Base-by-base conservation (phyloP, 1,140 invertebrate genomes). In the Drosophila nikananu region DNA sequence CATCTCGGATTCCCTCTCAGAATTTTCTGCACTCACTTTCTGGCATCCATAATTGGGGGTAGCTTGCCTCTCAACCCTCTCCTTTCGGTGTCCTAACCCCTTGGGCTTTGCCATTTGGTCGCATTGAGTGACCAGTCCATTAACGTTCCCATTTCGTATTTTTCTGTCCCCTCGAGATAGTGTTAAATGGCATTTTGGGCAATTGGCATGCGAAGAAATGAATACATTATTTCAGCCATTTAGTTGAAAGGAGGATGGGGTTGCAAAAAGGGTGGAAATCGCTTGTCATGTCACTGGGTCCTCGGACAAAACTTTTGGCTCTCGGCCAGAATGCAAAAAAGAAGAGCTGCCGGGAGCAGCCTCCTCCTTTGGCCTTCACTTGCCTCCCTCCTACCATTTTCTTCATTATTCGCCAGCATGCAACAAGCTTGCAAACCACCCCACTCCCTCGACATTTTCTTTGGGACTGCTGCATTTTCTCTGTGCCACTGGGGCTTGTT, bases 221-320 rank as follows among this genome's bases (percentile, higher is more conserved):
- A 74, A 74, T 74, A 74, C 71, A 74, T 74, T 74, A 74, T 74
- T 42, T 74, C 68, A 37, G 55, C 68, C 68, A 73, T 74, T 74
- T 74, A 74, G 68, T 46, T 44, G 39, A 17, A 37, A n/a, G 13
- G 41, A 30, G 19, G 35, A 25, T 32, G 54, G 37, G 52, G 15
- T 15, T 23, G 62, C 32, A 32, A 19, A 64, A 64, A 39, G 37
- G 74, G 63, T 30, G 30, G 46, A 65, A 66, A 41, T 30, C 49
- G 54, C 67, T 51, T 68, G 75, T 77, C 75, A 77, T 77, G 75
- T 78, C 75, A 70, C 65, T 70, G 57, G 59, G 60, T 78, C 60
- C 67, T 80, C 68, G 61, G 64, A 67, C 48, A 70, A 81, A 78
- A 75, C 42, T 71, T 67, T 83, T 86, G 84, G 83, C 83, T 66